A percentile compares a stretch with the other conserved stretches of the same genome.
Evolutionary conservation across 2,113 vertebrate genomes (phyloP).

Genomic region (Sceloporus undulatus): DNA sequence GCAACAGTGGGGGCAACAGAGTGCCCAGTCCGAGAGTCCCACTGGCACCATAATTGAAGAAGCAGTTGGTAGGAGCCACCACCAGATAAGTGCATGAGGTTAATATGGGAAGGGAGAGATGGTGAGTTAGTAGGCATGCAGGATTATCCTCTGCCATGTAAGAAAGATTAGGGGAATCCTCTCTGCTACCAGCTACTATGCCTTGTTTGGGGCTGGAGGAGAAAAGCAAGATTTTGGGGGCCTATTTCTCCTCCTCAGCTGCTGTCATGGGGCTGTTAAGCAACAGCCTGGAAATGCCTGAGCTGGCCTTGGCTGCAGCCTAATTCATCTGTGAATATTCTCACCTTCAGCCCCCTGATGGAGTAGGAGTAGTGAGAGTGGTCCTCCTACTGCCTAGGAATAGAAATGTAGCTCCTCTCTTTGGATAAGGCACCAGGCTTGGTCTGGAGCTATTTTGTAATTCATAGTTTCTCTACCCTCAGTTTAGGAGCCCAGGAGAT

Average conservation of each 20-base stretch:
- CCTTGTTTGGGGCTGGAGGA: neutral
- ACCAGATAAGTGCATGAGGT: slow-evolving; percentile 7
- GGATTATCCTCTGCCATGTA: neutral
- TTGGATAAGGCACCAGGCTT: neutral
- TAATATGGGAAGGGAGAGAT: neutral
- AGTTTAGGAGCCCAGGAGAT: too few relatives aligned
- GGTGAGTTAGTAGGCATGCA: neutral
- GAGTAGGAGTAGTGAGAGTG: too few relatives aligned
- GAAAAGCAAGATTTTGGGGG: too few relatives aligned
- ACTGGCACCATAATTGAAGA: neutral
- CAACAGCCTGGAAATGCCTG: neutral
- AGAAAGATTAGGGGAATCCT: neutral
- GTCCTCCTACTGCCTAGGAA: too few relatives aligned
- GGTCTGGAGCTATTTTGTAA: neutral
- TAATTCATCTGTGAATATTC: neutral
- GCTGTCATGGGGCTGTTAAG: neutral
- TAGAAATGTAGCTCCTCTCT: neutral
- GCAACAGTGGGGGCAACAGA: slow-evolving; percentile 14
- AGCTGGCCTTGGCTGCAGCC: neutral
- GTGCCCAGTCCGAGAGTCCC: neutral
- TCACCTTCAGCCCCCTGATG: too few relatives aligned
- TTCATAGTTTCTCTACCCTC: too few relatives aligned
- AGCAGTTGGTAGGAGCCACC: slow-evolving; percentile 28
- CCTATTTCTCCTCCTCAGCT: neutral
- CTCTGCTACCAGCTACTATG: neutral